Evolutionary conservation across 1,140 invertebrate genomes (phyloP), one percentile per base, ranked within the genome.

Genomic region (Diabrotica virgifera): DNA sequence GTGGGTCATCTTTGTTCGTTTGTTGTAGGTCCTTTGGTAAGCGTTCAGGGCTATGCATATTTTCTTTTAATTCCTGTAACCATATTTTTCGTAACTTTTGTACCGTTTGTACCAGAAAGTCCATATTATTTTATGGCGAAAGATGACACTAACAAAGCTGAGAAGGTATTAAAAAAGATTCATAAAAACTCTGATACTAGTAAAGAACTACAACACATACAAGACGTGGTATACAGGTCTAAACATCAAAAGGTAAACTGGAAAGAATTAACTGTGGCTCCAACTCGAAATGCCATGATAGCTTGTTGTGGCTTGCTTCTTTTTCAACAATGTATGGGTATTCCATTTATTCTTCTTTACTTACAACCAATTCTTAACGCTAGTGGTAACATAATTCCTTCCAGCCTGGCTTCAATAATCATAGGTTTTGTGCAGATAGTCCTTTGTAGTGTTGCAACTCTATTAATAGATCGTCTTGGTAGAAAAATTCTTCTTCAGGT

Each of bases 291-390:
- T 67, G 87, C 85, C 0, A 75, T 95, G 60, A 79, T 89, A 53
- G 86, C 91, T 50, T 87, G 86, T 0, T 84, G 87, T 63, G 83
- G 85, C 0, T 78, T 94, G 46, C 87, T 90, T 61, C 75, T 84
- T 58, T 87, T 90, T 76, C 90, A 91, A 71, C 90, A 92, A 77
- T 79, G 92, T 7, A 88, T 86, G 3, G 92, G 92, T 35, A 91
- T 91, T 70, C 93, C 92, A 76, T 89, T 89, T 5, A 87, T 95
- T 3, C 83, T 93, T 14, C 92, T 92, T 77, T 93, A 91, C 76
- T 86, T 90, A 67, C 84, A 88, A 40, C 82, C 79, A 0, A 94
- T 91, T 72, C 93, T 91, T 70, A 70, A 78, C 5, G 81, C 82
- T 6, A 83, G 89, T 7, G 84, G 86, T 0, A 85, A 83, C 1